Evolutionary conservation across 2,888 invertebrate genomes (phyloP).

Genomic region (Trypoxylon attenuatum): DNA sequence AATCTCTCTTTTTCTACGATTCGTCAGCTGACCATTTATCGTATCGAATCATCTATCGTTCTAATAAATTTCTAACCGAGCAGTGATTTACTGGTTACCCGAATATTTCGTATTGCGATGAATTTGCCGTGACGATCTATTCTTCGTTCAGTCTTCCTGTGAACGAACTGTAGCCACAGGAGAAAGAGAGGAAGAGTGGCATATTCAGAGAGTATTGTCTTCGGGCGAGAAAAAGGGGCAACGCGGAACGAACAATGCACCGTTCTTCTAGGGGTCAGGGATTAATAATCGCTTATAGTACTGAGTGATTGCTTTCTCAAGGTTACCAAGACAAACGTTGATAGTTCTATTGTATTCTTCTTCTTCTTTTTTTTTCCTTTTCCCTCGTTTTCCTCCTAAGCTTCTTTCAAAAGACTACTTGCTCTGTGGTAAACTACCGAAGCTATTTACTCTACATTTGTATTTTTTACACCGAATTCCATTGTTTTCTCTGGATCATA

Average conservation of each 20-base stretch:
- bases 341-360: background rate
- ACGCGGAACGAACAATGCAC: background rate
- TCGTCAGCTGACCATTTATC: background rate
- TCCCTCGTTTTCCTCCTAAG: too few relatives aligned
- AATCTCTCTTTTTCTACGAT: background rate
- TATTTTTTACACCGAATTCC: too few relatives aligned
- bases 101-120: slow-evolving; percentile 3
- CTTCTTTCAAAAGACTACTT: too few relatives aligned
- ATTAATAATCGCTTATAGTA: background rate
- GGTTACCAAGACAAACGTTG: background rate
- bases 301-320: background rate
- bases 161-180: too few relatives aligned
- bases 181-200: too few relatives aligned
- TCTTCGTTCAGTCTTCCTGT: too few relatives aligned
- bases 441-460: too few relatives aligned
- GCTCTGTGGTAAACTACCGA: too few relatives aligned
- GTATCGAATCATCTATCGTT: background rate
- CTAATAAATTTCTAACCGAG: background rate
- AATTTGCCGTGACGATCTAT: background rate
- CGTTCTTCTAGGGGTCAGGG: background rate
- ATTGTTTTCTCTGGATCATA: too few relatives aligned
- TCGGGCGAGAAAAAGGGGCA: background rate
- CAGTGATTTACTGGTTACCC: background rate
- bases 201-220: too few relatives aligned
- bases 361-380: background rate